Base-by-base conservation (phyloP, 2,113 vertebrate species). In the Monarcha castaneiventris region DNA sequence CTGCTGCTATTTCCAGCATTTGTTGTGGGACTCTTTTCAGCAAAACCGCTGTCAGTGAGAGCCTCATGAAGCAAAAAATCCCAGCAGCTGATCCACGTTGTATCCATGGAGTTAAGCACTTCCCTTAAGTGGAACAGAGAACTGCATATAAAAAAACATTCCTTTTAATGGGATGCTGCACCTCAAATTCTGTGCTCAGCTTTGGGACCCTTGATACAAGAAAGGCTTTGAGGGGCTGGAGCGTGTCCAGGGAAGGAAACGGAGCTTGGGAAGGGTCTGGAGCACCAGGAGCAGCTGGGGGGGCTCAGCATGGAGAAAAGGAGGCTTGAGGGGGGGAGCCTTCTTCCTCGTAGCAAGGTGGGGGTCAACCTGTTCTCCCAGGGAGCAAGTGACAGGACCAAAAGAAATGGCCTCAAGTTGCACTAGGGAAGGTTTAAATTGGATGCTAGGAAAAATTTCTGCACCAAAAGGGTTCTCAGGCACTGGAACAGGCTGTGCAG, bases 1-100 rank as follows among this genome's bases (percentile, higher is more conserved):
- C 44, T 79, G 86, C 84, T 86, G 5, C 77, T 75, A 6, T 72
- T 80, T 44, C 73, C 52, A 55, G 84, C 23, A 30, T 77, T 94
- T 69, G 44, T 73, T 86, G 64, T 77, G 74, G 62, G 69, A 69
- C 44, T 94, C 16, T 72, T 87, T 72, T 80, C 68, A 89, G 86
- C 32, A 71, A 48, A 94, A 26, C 43, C 49, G 14, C 79, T 95
- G 89, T 71, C 75, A 77, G 0, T 33, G 84, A n/a, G 68, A 61
- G 46, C 46, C n/a, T 52, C 0, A 3, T 6, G 29, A 69, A 83
- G 23, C 72, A 43, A 44, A 94, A 93, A 30, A 20, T 1, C 0
- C 23, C 66, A 87, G 73, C 76, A 62, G 48, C 64, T 84, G 25
- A 94, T 95, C 68, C 87, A 67, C 7, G 9, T 39, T 68, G 69